Conservation (phyloP, 2,888 invertebrate species). For the Rhagophthalmus giganteus region DNA sequence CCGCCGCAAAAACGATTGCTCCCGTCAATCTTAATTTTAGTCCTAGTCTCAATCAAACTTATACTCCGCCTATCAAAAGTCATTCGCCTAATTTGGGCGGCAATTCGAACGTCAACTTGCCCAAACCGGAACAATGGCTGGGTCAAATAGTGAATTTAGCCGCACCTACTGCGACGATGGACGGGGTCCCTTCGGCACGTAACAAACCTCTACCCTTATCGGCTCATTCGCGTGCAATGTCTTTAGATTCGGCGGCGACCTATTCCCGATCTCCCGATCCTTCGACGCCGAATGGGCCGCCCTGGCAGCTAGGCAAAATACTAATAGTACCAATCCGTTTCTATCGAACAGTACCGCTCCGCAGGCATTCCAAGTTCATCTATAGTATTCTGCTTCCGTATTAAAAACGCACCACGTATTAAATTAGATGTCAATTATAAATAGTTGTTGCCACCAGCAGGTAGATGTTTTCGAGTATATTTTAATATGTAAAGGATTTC, state of each 20-base stretch:
- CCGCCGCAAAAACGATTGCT: conserved; percentile 36
- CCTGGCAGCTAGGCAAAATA: conserved; percentile 60
- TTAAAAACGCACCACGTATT: conserved; percentile 27
- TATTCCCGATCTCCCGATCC: conserved; percentile 58
- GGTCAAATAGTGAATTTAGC: conserved; percentile 70
- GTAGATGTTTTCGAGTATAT: conserved; percentile 8
- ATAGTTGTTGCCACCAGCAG: conserved; percentile 20
- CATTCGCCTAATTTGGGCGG: conserved; percentile 37
- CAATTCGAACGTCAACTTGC: conserved; percentile 55
- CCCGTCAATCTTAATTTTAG: conserved; percentile 45
- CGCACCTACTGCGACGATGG: conserved; percentile 51
- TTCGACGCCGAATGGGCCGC: conserved; percentile 86
- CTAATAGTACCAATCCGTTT: conserved; percentile 65
- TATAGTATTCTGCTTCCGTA: conserved; percentile 53
- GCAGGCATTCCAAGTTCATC: conserved; percentile 65
- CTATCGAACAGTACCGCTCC: conserved; percentile 57
- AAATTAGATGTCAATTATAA: conserved; percentile 26
- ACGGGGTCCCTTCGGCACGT: conserved; percentile 57
- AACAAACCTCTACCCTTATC: conserved; percentile 60
- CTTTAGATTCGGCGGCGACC: conserved; percentile 57
- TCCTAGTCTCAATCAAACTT: conserved; percentile 36
- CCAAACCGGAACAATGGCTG: conserved; percentile 83
- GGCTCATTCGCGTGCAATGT: conserved; percentile 59
- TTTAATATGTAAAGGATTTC: conserved; percentile 3
- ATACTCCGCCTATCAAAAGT: conserved; percentile 29